phyloP scores from a whole-genome alignment of 2,888 invertebrate genomes.

The Tetranychus truncatus region DNA sequence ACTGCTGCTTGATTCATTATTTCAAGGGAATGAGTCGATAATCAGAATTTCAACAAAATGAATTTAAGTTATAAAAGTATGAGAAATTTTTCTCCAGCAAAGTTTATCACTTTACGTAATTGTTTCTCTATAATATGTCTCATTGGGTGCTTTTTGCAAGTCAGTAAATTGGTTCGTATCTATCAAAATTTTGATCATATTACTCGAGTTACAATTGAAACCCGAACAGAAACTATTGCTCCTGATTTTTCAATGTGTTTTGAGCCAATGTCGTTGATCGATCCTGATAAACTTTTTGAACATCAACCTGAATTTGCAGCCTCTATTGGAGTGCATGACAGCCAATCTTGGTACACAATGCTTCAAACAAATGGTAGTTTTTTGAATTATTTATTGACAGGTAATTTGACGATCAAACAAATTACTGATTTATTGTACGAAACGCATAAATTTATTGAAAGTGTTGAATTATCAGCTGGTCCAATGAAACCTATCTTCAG shows the following conservation, averaged over 20 bases:
- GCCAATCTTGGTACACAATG: background rate
- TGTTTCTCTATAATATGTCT: background rate
- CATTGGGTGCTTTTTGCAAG: background rate
- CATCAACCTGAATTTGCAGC: background rate
- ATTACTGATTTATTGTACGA: background rate
- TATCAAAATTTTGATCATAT: background rate
- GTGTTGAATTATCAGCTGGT: background rate
- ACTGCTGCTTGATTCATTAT: too few species aligned
- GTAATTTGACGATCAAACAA: background rate
- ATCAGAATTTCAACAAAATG: too few species aligned
- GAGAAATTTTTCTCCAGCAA: too few species aligned
- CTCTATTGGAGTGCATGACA: background rate
- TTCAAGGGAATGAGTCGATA: too few species aligned
- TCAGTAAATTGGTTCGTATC: background rate
- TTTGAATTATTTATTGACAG: background rate
- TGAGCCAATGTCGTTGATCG: background rate
- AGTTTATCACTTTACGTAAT: background rate
- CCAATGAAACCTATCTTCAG: background rate
- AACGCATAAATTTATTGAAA: background rate
- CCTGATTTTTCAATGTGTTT: background rate
- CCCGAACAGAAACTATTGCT: background rate
- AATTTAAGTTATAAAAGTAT: too few species aligned
- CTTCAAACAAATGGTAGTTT: background rate
- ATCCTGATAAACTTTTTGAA: background rate
- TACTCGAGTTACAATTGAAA: background rate